Conservation (phyloP, 2,797 vertebrate genomes). For the Labeo calbasu region DNA sequence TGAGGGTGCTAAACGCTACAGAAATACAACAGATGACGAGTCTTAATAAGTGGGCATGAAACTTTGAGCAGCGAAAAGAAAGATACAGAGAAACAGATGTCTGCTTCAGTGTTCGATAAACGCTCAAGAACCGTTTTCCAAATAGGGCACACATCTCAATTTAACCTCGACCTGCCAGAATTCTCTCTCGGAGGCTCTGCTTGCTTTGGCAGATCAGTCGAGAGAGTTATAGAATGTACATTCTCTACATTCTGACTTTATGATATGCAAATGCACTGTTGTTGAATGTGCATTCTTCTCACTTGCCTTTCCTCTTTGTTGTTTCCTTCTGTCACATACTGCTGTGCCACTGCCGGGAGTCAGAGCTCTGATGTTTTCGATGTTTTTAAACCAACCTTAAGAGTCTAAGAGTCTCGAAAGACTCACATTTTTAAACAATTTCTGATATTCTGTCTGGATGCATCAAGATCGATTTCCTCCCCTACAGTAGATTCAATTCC, state of each 20-base stretch:
- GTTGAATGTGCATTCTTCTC: neutral
- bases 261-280: neutral
- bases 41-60: slow-evolving; percentile 37
- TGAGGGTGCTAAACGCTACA: slow-evolving; percentile 43
- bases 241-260: no score
- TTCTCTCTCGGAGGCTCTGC: neutral
- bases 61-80: slow-evolving; percentile 12
- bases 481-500: neutral
- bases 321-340: neutral
- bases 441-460: neutral
- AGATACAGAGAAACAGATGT: slow-evolving; percentile 27
- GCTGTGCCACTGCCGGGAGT: neutral
- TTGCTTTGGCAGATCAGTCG: neutral
- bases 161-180: slow-evolving; percentile 12
- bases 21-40: slow-evolving; percentile 44
- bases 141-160: slow-evolving; percentile 25
- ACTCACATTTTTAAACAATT: neutral
- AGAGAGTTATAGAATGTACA: neutral
- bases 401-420: neutral
- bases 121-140: neutral
- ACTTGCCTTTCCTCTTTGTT: neutral
- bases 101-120: neutral
- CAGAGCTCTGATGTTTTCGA: neutral
- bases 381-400: slow-evolving; percentile 19
- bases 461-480: neutral